These are phyloP conservation scores for Apamea epomidion DNA, from an alignment of 2,888 invertebrate genomes.

Conservation along the genomic window DNA sequence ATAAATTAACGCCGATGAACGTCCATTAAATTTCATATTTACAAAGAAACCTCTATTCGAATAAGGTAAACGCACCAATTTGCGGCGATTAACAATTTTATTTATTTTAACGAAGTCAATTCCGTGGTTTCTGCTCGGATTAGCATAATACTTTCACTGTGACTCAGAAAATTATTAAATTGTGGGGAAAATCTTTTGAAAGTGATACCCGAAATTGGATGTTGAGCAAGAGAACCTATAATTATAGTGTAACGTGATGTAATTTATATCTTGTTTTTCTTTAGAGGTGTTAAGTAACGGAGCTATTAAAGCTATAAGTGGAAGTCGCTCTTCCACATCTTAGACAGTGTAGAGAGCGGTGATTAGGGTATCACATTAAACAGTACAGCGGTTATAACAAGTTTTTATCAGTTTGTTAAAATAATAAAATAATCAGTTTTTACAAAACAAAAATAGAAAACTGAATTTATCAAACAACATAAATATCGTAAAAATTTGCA, in stretches of 20 bases:
- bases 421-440: too few species aligned
- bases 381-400: too few species aligned
- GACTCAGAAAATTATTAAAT: slow-evolving; percentile 64
- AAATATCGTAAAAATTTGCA: too few species aligned
- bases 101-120: slow-evolving; percentile 46
- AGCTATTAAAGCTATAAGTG: not conserved
- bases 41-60: slow-evolving; percentile 50
- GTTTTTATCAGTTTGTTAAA: too few species aligned
- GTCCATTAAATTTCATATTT: slow-evolving; percentile 27
- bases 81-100: slow-evolving; percentile 49
- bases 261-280: slow-evolving; percentile 7
- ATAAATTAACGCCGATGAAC: too few species aligned
- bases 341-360: not conserved
- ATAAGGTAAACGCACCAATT: slow-evolving; percentile 62
- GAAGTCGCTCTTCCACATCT: not conserved
- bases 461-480: too few species aligned
- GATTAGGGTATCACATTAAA: not conserved
- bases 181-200: slow-evolving; percentile 61
- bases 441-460: too few species aligned
- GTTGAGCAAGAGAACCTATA: slow-evolving; percentile 41
- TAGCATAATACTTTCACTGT: slow-evolving; percentile 68
- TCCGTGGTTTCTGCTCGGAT: slow-evolving; percentile 64
- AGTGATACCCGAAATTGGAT: slow-evolving; percentile 58
- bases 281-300: slow-evolving; percentile 1
- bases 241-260: slow-evolving; percentile 28